Percentiles rank a stretch among this genome's conserved stretches.
phyloP scores from a whole-genome alignment of 2,888 invertebrate species.

The Conomelus anceps region DNA sequence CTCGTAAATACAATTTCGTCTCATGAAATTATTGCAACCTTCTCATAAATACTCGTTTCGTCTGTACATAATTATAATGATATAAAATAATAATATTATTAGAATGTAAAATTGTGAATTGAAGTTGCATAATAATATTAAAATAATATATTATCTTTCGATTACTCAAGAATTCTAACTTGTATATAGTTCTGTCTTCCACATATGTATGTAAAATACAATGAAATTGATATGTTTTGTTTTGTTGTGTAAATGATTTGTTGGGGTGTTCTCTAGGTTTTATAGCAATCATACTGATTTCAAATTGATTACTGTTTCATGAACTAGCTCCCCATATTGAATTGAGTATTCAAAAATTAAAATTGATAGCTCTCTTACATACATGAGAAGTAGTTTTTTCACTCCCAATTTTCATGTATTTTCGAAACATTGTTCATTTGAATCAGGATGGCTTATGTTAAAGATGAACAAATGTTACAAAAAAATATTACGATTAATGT shows the following conservation, averaged over 20 bases:
- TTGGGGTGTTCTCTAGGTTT: not conserved
- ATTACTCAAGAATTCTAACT: conserved; percentile 4
- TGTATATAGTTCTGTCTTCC: conserved; percentile 35
- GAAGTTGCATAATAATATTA: conserved; percentile 3
- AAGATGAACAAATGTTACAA: too few relatives aligned
- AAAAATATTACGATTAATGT: too few relatives aligned
- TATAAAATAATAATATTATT: conserved; percentile 21
- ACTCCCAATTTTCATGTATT: too few relatives aligned
- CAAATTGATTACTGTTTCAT: not conserved
- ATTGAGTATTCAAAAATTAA: not conserved
- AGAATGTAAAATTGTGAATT: conserved; percentile 18
- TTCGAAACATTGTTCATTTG: too few relatives aligned
- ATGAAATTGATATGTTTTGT: not conserved
- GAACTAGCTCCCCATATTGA: not conserved
- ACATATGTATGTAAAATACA: conserved; percentile 19
- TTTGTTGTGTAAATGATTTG: not conserved
- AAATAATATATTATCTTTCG: not conserved
- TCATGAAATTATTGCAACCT: conserved; percentile 11
- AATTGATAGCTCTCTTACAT: not conserved
- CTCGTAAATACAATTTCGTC: conserved; percentile 1
- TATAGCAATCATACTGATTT: not conserved
- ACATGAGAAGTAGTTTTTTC: not conserved
- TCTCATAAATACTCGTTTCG: conserved; percentile 23
- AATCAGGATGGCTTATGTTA: too few relatives aligned
- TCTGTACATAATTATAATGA: conserved; percentile 23